phyloP scores from a whole-genome alignment of 2,888 invertebrate species.

The Sialis fuliginosa region DNA sequence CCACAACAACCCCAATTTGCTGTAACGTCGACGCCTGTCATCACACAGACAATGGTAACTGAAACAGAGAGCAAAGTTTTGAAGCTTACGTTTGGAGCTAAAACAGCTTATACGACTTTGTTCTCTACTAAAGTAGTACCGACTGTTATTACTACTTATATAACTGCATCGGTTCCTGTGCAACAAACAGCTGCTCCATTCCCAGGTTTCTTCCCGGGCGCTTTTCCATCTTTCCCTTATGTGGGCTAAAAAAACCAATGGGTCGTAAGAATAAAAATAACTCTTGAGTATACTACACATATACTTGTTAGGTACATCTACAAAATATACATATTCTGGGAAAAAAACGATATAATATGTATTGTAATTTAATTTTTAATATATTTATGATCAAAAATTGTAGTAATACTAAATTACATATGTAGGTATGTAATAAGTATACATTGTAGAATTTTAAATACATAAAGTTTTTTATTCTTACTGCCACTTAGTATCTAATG shows the following conservation, averaged over 20 bases:
- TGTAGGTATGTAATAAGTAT: too few species aligned
- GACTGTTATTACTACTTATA: constrained; percentile 64
- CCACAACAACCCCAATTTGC: constrained; percentile 48
- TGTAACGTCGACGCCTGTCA: constrained; percentile 61
- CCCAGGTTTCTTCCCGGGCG: constrained; percentile 62
- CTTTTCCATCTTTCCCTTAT: constrained; percentile 57
- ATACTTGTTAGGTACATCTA: too few species aligned
- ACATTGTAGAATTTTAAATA: too few species aligned
- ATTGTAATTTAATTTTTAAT: too few species aligned
- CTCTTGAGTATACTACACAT: too few species aligned
- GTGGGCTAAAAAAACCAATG: constrained; percentile 37
- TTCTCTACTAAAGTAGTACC: constrained; percentile 71
- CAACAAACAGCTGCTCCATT: constrained; percentile 43
- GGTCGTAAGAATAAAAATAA: too few species aligned
- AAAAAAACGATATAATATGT: too few species aligned
- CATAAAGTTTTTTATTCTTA: too few species aligned
- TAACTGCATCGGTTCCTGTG: constrained; percentile 63
- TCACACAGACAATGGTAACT: constrained; percentile 61
- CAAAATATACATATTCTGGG: too few species aligned
- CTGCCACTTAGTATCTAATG: too few species aligned
- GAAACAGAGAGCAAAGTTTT: constrained; percentile 66
- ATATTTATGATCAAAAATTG: too few species aligned
- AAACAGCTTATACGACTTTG: constrained; percentile 72
- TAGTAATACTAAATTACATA: too few species aligned
- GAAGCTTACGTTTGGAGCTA: constrained; percentile 80